Base-by-base conservation (phyloP, 1,140 invertebrate genomes). In the Tetragnatha versicolor region DNA sequence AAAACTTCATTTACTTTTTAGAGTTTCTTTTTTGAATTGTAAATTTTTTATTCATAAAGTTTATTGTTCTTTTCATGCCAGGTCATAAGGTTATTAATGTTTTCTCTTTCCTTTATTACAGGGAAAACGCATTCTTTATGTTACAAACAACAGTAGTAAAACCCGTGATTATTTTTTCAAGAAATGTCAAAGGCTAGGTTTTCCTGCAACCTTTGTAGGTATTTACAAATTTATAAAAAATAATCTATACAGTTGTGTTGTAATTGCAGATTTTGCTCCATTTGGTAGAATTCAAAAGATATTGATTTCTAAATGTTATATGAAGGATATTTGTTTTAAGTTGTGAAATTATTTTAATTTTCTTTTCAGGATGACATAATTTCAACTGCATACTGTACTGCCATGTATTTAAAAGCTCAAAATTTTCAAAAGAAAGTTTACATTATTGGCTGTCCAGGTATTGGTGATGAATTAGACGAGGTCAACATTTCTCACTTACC, bases 101-200 rank as follows among this genome's bases (percentile, higher is more conserved):
- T n/a, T n/a, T n/a, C n/a, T n/a, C n/a, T n/a, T n/a, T n/a, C n/a
- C n/a, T n/a, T n/a, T n/a, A n/a, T n/a, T n/a, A n/a, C 49, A 87
- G 84, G 94, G 93, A 4, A 98, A 98, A 86, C 90, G 89, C 84
- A 90, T 97, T 72, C 95, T 94, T 85, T 97, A 93, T 85, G 90
- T 97, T 0, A 98, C 96, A 5, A 98, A 98, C 84, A 98, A 98
- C 85, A 95, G 94, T 31, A 94, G 93, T 3, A 96, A 94, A 87
- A 92, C 93, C 0, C 88, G 93, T 69, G 87, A 90, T 53, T 91
- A 96, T 81, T 92, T 95, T 84, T 87, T 91, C 3, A 83, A 88
- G 12, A 97, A 97, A 86, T 93, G 92, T 60, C 87, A 89, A 63
- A 87, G 89, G 29, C 83, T 97, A 66, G 92, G 92, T 17, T 97